Conservation (phyloP, 2,113 vertebrate genomes). For the Proteles cristata region DNA sequence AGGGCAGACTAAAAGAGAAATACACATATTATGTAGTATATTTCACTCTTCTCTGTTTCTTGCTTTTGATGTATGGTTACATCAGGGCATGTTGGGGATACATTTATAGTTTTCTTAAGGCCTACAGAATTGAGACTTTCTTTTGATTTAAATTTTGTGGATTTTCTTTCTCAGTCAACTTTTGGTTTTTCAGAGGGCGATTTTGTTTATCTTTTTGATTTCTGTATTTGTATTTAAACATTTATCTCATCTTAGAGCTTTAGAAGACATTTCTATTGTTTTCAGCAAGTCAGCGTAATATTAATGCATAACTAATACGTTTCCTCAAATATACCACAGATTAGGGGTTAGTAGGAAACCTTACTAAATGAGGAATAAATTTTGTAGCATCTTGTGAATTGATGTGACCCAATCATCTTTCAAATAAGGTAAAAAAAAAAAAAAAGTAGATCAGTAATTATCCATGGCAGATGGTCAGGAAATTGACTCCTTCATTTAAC, state of each 20-base stretch:
- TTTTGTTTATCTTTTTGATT: not conserved
- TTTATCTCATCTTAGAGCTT: not conserved
- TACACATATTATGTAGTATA: not conserved
- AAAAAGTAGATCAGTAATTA: not conserved
- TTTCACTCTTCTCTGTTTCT: not conserved
- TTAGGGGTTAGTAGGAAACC: not conserved
- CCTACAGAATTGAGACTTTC: not conserved
- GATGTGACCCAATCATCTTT: not conserved
- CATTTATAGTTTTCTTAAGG: not conserved
- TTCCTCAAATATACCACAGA: not conserved
- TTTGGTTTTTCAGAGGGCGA: not conserved
- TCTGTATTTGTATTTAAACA: not conserved
- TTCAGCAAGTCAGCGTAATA: not conserved
- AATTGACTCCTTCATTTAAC: not conserved
- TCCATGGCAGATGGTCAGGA: not conserved
- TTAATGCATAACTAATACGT: not conserved
- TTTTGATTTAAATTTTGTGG: not conserved
- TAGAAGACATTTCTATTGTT: not conserved
- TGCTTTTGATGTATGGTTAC: not conserved
- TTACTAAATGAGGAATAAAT: not conserved
- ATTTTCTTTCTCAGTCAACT: not conserved
- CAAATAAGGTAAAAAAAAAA: not conserved
- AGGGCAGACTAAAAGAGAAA: not conserved
- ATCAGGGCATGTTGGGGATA: not conserved
- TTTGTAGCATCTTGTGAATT: not conserved